phyloP scores from a whole-genome alignment of 53 echinoderm and acorn worm genomes.

The Temnopleurus reevesii region DNA sequence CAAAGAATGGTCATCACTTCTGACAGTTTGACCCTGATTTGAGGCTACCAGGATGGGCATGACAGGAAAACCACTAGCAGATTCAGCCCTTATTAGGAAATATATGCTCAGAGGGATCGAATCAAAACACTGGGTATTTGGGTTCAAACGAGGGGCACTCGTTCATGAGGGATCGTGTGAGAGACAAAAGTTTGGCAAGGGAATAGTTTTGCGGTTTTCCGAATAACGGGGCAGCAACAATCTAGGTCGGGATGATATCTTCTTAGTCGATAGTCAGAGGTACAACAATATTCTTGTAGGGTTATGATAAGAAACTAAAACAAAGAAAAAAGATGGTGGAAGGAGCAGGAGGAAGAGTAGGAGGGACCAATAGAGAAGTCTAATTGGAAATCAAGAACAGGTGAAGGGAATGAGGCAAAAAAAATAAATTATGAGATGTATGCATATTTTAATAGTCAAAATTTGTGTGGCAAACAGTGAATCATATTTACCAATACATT shows the following conservation, averaged over 20 bases:
- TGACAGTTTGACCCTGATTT: neutral
- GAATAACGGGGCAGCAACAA: too few species aligned
- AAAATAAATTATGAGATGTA: too few species aligned
- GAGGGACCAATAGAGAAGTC: neutral
- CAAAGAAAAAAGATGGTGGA: neutral
- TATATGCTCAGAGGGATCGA: neutral
- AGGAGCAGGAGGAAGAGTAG: neutral
- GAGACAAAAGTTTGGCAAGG: neutral
- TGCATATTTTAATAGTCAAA: too few species aligned
- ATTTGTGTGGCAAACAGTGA: too few species aligned
- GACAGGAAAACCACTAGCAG: slow-evolving; percentile 1
- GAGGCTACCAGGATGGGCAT: neutral
- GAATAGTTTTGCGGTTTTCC: too few species aligned
- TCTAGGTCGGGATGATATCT: neutral
- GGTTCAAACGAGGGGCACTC: neutral
- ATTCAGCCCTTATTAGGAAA: neutral
- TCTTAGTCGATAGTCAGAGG: neutral
- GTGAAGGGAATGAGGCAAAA: too few species aligned
- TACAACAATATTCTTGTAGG: neutral
- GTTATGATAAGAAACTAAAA: neutral
- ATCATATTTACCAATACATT: too few species aligned
- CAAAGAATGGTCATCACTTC: neutral
- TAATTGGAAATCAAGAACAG: too few species aligned
- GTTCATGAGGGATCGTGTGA: neutral
- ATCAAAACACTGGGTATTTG: neutral